A percentile compares a stretch with the other conserved stretches of the same genome.
These are phyloP conservation scores for Agrypnia vestita DNA, from an alignment of 1,140 invertebrate species.

Conservation along the genomic window DNA sequence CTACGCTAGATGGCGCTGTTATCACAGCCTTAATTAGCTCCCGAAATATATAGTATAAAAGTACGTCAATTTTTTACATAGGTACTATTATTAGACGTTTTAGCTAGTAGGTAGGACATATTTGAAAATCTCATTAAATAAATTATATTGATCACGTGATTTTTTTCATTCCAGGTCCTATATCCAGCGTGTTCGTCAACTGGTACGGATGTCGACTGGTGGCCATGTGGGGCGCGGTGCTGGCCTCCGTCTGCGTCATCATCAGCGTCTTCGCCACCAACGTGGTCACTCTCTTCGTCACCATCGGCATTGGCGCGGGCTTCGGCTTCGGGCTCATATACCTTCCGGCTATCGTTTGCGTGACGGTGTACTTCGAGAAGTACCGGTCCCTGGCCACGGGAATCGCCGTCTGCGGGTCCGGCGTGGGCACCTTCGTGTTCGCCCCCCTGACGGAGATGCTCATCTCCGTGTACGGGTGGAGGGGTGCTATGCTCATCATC, in stretches of 20 bases:
- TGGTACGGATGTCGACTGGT: constrained; percentile 92
- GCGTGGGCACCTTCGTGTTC: constrained; percentile 89
- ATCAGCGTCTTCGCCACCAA: constrained; percentile 84
- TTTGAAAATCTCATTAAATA: no score
- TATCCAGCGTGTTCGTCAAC: constrained; percentile 94
- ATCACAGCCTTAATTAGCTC: no score
- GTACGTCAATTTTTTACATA: no score
- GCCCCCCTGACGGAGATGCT: constrained; percentile 83
- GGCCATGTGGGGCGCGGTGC: constrained; percentile 88
- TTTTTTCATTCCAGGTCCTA: constrained; percentile 81
- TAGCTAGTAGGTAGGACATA: no score
- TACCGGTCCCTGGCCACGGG: constrained; percentile 90
- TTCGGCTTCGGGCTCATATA: constrained; percentile 96
- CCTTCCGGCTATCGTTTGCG: constrained; percentile 94
- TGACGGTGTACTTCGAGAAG: constrained; percentile 95
- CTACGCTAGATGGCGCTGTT: no score
- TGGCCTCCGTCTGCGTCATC: constrained; percentile 84
- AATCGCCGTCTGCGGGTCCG: constrained; percentile 95
- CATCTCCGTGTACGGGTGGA: constrained; percentile 79
- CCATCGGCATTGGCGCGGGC: constrained; percentile 91
- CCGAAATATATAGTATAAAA: no score
- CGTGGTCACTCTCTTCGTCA: constrained; percentile 87
- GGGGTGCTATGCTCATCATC: constrained; percentile 85
- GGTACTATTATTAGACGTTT: no score
- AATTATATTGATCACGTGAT: not conserved